Conservation (phyloP, 2,797 vertebrate species). For the Micrastur ruficollis region DNA sequence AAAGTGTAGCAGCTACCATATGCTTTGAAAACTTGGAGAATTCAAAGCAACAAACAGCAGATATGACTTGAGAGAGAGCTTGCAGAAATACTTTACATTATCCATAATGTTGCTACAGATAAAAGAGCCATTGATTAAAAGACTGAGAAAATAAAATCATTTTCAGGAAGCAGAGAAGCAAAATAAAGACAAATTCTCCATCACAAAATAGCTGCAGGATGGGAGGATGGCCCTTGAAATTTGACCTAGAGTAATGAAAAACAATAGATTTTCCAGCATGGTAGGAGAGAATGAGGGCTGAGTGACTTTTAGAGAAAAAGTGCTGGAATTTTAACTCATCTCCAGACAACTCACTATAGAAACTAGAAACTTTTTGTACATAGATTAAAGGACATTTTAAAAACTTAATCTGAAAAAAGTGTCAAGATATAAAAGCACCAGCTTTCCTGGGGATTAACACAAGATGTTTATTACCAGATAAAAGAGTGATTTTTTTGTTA, state of each 20-base stretch:
- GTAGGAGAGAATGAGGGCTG: neutral
- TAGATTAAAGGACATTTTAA: neutral
- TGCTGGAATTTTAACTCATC: neutral
- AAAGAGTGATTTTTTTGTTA: neutral
- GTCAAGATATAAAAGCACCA: neutral
- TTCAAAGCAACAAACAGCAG: neutral
- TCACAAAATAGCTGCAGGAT: neutral
- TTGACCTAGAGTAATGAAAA: neutral
- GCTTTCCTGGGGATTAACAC: neutral
- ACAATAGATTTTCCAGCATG: neutral
- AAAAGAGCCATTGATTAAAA: neutral
- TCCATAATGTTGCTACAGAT: neutral
- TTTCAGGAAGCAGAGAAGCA: neutral
- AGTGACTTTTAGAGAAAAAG: neutral
- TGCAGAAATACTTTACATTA: neutral
- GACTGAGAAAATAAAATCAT: neutral
- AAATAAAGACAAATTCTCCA: neutral
- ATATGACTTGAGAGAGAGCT: neutral
- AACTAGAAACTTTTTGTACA: neutral
- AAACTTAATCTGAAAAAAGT: neutral
- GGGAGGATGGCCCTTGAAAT: neutral
- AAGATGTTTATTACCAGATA: neutral
- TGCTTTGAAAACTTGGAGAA: neutral
- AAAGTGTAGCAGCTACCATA: neutral
- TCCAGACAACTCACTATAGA: neutral